These are phyloP conservation scores for Lacerta bilineata DNA, from an alignment of 2,797 vertebrate species.

Conservation along the genomic window DNA sequence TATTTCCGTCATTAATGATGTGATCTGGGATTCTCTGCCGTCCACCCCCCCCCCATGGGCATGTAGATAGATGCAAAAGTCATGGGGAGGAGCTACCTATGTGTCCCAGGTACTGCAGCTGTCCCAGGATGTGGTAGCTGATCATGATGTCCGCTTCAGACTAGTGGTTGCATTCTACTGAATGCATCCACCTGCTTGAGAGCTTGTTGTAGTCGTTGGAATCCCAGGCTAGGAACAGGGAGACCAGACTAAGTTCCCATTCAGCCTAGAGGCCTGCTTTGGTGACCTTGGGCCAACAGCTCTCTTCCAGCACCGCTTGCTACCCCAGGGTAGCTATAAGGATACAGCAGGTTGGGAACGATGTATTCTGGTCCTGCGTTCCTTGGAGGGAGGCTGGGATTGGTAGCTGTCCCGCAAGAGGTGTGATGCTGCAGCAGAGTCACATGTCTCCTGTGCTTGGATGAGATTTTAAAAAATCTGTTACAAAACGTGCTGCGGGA, in stretches of 20 bases:
- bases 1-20: neutral
- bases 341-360: neutral
- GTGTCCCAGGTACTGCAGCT: neutral
- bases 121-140: neutral
- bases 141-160: neutral
- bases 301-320: neutral
- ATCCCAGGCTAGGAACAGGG: neutral
- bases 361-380: neutral
- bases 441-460: neutral
- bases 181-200: neutral
- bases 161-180: neutral
- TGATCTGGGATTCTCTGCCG: neutral
- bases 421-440: neutral
- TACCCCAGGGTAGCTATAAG: neutral
- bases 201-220: neutral
- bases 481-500: neutral
- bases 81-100: too few species aligned
- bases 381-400: neutral
- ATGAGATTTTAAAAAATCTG: neutral
- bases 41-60: neutral
- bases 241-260: neutral
- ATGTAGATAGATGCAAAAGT: neutral
- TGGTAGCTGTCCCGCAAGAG: neutral
- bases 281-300: too few species aligned
- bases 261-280: neutral